Evolutionary conservation across 2,888 invertebrate species (phyloP), one percentile per base, ranked within the genome.

Genomic region (Plagodis dolabraria): DNA sequence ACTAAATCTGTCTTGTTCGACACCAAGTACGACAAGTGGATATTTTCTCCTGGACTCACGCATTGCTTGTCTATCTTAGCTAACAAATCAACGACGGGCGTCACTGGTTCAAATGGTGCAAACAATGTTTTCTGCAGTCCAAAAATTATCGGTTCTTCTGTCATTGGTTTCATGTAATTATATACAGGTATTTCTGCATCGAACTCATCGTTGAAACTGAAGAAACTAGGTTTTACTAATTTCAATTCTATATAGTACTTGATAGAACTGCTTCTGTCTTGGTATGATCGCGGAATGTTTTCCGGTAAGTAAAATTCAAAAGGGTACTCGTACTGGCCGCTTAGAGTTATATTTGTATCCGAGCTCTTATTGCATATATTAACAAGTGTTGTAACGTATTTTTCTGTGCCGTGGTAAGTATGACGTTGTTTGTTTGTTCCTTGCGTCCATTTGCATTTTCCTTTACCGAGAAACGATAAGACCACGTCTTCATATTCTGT

Each of bases 221-320:
- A 67, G 2, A 68, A 46, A 7, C 53, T 47, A 0, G 61, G 33
- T 46, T 63, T 71, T 12, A 40, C 62, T 40, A 71, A 68, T 22
- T 63, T 64, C 0, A 69, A 11, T 42, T 52, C 44, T 10, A 67
- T 12, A 4, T 12, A 33, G 40, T 67, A 67, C 2, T 44, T 49
- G 12, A 71, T 69, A 0, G 54, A 56, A 40, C 67, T 60, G 2
- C 10, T 50, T 0, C 5, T 2, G 45, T 57, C 64, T 35, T 64
- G 48, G 54, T 64, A 66, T 6, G 68, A 60, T 7, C 68, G 52
- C 5, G 66, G 68, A 9, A 68, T 62, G 46, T 64, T 35, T 33
- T 64, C 51, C 8, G 71, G 71, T 8, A 68, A 49, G 7, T 51
- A 57, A 34, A 69, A 68, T 6, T 60, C 35, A 44, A 65, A 69